phyloP scores from a whole-genome alignment of 1,140 invertebrate genomes.

The Saccostrea cuccullata region DNA sequence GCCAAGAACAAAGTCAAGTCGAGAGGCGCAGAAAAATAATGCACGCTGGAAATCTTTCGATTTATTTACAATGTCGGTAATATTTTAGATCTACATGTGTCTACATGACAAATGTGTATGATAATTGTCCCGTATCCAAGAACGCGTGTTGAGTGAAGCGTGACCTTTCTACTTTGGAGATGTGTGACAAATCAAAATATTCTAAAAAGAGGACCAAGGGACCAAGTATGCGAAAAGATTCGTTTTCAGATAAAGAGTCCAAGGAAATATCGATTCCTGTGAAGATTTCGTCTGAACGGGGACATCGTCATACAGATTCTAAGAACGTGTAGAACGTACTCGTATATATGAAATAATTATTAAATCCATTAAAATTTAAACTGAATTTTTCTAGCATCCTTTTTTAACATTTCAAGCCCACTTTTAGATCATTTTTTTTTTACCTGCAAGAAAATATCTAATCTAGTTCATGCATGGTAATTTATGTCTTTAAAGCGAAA shows the following conservation, averaged over 20 bases:
- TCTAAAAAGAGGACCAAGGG: conserved; percentile 22
- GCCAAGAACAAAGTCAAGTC: conserved; percentile 11
- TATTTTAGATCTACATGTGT: not conserved
- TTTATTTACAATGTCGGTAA: conserved; percentile 10
- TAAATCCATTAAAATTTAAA: not conserved
- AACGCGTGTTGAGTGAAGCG: conserved; percentile 4
- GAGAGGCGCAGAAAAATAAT: conserved; percentile 21
- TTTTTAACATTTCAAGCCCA: not conserved
- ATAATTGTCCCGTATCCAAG: conserved; percentile 33
- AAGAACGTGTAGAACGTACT: not conserved
- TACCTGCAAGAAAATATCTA: too few relatives aligned
- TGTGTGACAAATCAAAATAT: conserved; percentile 29
- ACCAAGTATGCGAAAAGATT: conserved; percentile 35
- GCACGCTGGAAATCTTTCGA: not conserved
- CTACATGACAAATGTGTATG: conserved; percentile 24
- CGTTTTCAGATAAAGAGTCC: conserved; percentile 33
- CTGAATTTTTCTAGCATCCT: not conserved
- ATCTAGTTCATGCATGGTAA: too few relatives aligned
- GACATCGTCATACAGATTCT: not conserved
- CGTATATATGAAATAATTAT: not conserved
- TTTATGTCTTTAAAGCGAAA: too few relatives aligned
- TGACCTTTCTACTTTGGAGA: not conserved
- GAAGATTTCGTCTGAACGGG: not conserved
- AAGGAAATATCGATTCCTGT: conserved; percentile 27
- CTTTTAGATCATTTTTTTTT: not conserved